Conservation (phyloP, 2,797 vertebrate species). For the Karalla daura region DNA sequence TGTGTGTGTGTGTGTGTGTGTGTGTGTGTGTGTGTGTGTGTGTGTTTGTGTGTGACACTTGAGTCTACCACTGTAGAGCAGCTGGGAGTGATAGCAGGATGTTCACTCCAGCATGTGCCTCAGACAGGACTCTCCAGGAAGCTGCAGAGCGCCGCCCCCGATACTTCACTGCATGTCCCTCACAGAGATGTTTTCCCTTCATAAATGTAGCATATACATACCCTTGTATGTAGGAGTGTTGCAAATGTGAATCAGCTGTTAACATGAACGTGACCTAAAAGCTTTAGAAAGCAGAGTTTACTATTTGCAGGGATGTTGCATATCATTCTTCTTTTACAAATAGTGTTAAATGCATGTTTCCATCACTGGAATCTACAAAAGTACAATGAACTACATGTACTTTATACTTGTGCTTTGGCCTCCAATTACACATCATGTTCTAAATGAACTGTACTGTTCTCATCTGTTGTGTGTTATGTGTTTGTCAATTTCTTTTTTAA, state of each 20-base stretch:
- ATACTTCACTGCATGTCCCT: slow-evolving; percentile 24
- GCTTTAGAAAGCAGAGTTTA: no score
- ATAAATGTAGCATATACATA: not conserved
- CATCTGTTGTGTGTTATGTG: no score
- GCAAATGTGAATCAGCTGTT: no score
- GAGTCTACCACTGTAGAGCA: slow-evolving; percentile 53
- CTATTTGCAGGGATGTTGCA: no score
- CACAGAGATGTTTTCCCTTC: not conserved
- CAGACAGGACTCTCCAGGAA: slow-evolving; percentile 65
- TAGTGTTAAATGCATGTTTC: not conserved
- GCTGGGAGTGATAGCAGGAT: slow-evolving; percentile 75
- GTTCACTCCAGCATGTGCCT: slow-evolving; percentile 72
- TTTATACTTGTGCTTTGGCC: no score
- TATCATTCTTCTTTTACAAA: not conserved
- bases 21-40: slow-evolving; percentile 11
- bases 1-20: not conserved
- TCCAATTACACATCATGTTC: no score
- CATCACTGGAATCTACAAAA: not conserved
- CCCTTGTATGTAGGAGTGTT: no score
- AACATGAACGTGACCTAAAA: no score
- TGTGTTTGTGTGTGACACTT: no score
- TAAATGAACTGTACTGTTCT: no score
- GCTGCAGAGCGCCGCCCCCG: slow-evolving; percentile 21
- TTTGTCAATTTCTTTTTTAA: no score
- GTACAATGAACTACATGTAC: not conserved